Evolutionary conservation across 2,888 invertebrate species (phyloP).

Genomic region (Dexiosoma caninum): DNA sequence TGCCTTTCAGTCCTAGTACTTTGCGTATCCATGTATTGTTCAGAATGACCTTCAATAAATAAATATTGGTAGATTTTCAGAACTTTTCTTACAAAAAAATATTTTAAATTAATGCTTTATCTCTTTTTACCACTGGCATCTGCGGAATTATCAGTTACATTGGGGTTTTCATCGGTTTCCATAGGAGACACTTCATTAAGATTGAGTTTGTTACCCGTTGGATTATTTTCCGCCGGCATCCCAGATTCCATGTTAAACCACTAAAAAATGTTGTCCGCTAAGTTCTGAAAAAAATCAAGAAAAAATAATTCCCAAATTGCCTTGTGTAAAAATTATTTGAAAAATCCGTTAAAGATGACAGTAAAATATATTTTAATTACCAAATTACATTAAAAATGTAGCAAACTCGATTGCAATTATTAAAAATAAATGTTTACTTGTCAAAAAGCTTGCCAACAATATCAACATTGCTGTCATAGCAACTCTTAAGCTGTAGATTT

Average conservation of each 20-base stretch:
- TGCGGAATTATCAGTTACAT: slow-evolving; percentile 8
- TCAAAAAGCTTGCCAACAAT: background rate
- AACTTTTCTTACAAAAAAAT: too few relatives aligned
- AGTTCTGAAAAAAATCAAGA: background rate
- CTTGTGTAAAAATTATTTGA: background rate
- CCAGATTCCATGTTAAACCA: slow-evolving; percentile 37
- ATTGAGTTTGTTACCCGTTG: background rate
- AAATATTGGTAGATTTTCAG: background rate
- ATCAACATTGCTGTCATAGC: background rate
- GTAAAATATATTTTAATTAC: background rate
- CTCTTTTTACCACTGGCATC: slow-evolving; percentile 39
- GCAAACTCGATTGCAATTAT: background rate
- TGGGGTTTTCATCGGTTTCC: slow-evolving; percentile 50
- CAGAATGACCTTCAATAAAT: background rate
- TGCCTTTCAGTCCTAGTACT: slow-evolving; percentile 16
- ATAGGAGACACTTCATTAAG: slow-evolving; percentile 31
- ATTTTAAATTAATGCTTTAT: too few relatives aligned
- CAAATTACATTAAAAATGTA: background rate
- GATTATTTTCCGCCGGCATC: slow-evolving; percentile 14
- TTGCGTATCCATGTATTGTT: slow-evolving; percentile 34
- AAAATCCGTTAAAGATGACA: background rate
- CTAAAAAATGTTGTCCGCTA: background rate
- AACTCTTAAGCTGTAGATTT: too few relatives aligned
- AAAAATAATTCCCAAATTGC: background rate
- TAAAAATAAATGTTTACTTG: slow-evolving; percentile 50